Evolutionary conservation across 2,888 invertebrate species (phyloP).

Genomic region (Caradrina kadenii): DNA sequence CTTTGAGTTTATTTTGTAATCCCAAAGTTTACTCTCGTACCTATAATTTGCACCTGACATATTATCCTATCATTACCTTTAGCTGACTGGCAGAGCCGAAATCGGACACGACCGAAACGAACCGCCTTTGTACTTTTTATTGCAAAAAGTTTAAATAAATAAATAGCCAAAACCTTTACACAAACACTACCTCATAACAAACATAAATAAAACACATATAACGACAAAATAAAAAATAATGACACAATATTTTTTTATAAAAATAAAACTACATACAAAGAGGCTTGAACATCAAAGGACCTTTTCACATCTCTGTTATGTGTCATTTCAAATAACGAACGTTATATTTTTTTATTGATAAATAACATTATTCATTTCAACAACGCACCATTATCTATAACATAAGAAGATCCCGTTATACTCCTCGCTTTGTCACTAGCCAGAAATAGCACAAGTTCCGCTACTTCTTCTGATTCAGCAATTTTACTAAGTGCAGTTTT

Average conservation of each 20-base stretch:
- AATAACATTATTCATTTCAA: slow-evolving; percentile 47
- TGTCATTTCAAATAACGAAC: slow-evolving; percentile 28
- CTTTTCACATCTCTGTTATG: slow-evolving; percentile 3
- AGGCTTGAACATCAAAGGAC: slow-evolving; percentile 12
- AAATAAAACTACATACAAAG: slow-evolving; percentile 15
- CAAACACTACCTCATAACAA: neutral
- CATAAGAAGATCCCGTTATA: slow-evolving; percentile 94
- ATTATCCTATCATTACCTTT: too few species aligned
- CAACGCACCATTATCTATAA: slow-evolving; percentile 95
- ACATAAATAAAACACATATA: too few species aligned
- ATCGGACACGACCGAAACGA: too few species aligned
- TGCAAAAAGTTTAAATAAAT: too few species aligned
- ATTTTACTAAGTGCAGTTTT: slow-evolving; percentile 57
- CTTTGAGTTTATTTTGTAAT: too few species aligned
- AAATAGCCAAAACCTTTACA: too few species aligned
- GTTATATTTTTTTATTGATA: slow-evolving; percentile 4
- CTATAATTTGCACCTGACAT: too few species aligned
- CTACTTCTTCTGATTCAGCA: slow-evolving; percentile 91
- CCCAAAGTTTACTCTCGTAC: too few species aligned
- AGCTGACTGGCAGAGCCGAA: too few species aligned
- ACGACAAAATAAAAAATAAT: neutral
- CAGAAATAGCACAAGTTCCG: slow-evolving; percentile 95
- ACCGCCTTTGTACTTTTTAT: too few species aligned
- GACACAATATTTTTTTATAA: neutral
- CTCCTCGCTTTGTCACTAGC: slow-evolving; percentile 95